phyloP scores from a whole-genome alignment of 2,888 invertebrate species.

The Ormyrus labotus region DNA sequence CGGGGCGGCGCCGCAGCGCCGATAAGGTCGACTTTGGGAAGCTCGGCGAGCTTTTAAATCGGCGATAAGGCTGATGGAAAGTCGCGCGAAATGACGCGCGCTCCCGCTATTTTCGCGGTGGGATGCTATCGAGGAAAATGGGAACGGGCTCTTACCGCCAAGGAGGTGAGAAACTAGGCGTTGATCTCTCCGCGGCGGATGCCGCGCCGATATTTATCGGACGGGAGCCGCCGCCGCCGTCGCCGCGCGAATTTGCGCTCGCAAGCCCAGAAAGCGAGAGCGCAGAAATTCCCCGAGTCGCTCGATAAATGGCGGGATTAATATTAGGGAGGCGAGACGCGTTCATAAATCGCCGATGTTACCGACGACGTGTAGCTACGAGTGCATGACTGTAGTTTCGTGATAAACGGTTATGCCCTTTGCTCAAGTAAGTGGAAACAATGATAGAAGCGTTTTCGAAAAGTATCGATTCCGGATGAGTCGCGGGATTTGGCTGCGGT shows the following conservation, averaged over 20 bases:
- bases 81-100: constrained; percentile 41
- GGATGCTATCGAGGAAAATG: constrained; percentile 47
- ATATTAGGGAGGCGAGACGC: neutral
- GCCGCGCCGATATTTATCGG: neutral
- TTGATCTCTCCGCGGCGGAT: too few relatives aligned
- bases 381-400: neutral
- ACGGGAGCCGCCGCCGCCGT: neutral
- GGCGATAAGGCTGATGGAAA: constrained; percentile 55
- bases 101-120: constrained; percentile 16
- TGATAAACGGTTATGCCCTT: constrained; percentile 29
- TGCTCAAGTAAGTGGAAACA: constrained; percentile 8
- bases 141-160: constrained; percentile 11
- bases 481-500: neutral
- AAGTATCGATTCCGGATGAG: constrained; percentile 24
- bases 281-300: neutral
- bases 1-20: neutral
- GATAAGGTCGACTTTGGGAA: constrained; percentile 38
- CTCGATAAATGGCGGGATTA: constrained; percentile 37
- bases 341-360: too few relatives aligned
- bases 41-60: constrained; percentile 28
- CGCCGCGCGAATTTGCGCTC: neutral
- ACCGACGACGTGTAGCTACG: neutral
- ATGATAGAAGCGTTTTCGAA: constrained; percentile 19
- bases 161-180: too few relatives aligned
- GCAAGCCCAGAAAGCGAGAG: neutral